phyloP scores from a whole-genome alignment of 53 echinoderm and acorn worm genomes.

The Patiria pectinifera region DNA sequence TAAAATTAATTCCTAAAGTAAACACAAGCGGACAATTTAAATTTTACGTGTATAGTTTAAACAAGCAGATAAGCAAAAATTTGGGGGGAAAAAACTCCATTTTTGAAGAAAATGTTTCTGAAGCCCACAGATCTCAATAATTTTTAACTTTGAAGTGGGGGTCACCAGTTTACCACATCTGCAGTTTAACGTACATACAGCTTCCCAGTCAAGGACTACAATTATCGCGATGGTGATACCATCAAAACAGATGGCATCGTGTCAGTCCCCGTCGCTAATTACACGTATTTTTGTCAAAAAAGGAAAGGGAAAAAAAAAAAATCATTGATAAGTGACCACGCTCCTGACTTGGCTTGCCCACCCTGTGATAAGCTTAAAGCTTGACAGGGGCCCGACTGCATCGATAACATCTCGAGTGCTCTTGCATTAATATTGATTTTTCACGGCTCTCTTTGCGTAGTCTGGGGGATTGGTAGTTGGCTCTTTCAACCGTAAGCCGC shows the following conservation, averaged over 20 bases:
- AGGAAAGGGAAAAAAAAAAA: background rate
- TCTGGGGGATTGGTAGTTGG: background rate
- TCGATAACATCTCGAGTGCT: conserved; percentile 57
- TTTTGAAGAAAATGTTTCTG: background rate
- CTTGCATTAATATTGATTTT: conserved; percentile 54
- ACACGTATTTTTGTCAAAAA: conserved; percentile 4
- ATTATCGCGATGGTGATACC: background rate
- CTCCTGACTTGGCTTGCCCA: conserved; percentile 2
- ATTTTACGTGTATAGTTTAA: background rate
- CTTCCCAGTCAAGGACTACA: background rate
- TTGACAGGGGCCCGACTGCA: conserved; percentile 1
- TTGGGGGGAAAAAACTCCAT: background rate
- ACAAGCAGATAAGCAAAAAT: background rate
- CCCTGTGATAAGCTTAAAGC: conserved; percentile 37
- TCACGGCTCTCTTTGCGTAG: conserved; percentile 21
- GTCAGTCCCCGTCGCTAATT: background rate
- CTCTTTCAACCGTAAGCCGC: background rate
- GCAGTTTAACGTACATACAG: background rate
- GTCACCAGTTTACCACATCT: background rate
- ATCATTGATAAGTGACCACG: conserved; percentile 31
- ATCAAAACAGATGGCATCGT: conserved; percentile 38
- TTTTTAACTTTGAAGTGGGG: background rate
- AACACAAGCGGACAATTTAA: too few species aligned
- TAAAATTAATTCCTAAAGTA: too few species aligned
- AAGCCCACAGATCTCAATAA: background rate